Evolutionary conservation across 1,140 invertebrate genomes (phyloP), one percentile per base, ranked within the genome.

Genomic region (Drosophila bipectinata): DNA sequence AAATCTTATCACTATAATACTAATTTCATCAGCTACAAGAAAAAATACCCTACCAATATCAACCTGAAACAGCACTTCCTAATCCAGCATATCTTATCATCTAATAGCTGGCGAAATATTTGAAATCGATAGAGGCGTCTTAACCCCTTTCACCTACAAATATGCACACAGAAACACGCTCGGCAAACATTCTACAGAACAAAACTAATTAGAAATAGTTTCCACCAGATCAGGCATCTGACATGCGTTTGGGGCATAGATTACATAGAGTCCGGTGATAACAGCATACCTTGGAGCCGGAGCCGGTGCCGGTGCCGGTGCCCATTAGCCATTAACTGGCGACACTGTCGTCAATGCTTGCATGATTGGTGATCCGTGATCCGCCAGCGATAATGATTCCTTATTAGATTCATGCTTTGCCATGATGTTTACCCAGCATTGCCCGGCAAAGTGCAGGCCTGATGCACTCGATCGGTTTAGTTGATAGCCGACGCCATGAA

Each of bases 321-420:
- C 10, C 30, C 26, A 58, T 30, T 47, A 26, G 41, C 55, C 54
- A 72, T 69, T 72, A 72, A 54, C 53, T 48, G 48, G 71, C 71
- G 72, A 74, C 72, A 74, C 53, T 74, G 69, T 64, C 60, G 72
- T 59, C 61, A 75, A 75, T 75, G 41, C n/a, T 44, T 44, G 41
- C 14, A 18, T 57, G 53, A 64, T 51, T 24, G 54, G 47, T 41
- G 52, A 66, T 67, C 32, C 15, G 21, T 32, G 32, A 55, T 69
- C 39, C 26, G 47, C 32, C 24, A 21, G 30, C 10, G 64, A 68
- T 68, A 34, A 28, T 28, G 26, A 28, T 48, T 32, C n/a, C 52
- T 39, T 24, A 26, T 53, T 44, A 41, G 39, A 57, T 72, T 56
- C 60, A 74, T 74, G 72, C 52, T 74, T 26, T 39, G 66, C 66